Base-by-base conservation (phyloP, 2,113 vertebrate genomes). In the Machaerirhynchus nigripectus region DNA sequence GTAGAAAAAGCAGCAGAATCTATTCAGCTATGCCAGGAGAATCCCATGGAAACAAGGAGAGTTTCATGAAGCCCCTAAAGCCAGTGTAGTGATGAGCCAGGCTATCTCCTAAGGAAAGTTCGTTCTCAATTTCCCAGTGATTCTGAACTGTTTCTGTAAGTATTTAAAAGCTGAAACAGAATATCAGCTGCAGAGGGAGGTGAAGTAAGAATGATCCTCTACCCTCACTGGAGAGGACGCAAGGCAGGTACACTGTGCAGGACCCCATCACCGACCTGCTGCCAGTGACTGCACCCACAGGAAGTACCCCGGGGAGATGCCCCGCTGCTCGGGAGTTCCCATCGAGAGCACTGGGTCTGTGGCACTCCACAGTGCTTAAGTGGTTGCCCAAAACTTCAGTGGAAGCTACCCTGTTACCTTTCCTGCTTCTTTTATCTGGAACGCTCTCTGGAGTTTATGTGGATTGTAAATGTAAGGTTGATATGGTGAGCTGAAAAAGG, bases 11-110 rank as follows among this genome's bases (percentile, higher is more conserved):
- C 74, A 91, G 67, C 10, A 80, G 57, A 39, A 90, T 53, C 64
- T 67, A 50, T 90, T 87, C 57, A 90, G 0, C 46, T 84, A 15
- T 16, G 53, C 73, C 89, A 82, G 57, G 26, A 65, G 59, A 87
- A 85, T 90, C 57, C 84, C 67, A 90, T 83, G 84, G 93, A 89
- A 97, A 96, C n/a, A 39, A 85, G 50, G 2, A 57, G 39, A 75
- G 67, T 63, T 93, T n/a, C 7, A 11, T 77, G 65, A 77, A 95
- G 80, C 35, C 60, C 60, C 73, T 75, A 18, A 69, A 53, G 63
- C 33, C 80, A 71, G 44, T 73, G 61, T 4, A 69, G 26, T 27
- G 57, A 68, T 73, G 74, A 89, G 19, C 69, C 74, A 89, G 35
- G 50, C 30, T 40, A 8, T 21, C 59, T 56, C 26, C 55, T 50